Evolutionary conservation across 2,888 invertebrate genomes (phyloP), one percentile per base, ranked within the genome.

Genomic region (Portevinia maculata): DNA sequence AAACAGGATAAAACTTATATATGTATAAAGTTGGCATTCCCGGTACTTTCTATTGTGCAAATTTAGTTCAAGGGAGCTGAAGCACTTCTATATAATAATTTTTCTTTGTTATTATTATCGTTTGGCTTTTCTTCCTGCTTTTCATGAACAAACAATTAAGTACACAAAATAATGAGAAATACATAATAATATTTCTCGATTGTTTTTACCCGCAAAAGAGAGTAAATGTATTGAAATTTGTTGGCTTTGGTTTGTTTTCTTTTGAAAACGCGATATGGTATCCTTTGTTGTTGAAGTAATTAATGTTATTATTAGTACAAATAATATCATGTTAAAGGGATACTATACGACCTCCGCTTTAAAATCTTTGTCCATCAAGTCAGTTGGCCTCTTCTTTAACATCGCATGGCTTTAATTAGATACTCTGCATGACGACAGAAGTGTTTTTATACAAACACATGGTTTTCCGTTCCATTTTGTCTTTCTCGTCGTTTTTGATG

Each of bases 1-100:
- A 9, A 4, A n/a, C 24, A 50, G 11, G 7, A 37, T 13, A 1
- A 34, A 34, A 3, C 34, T 24, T 6, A 4, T 19, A 44, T 6
- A 44, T 37, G 52, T 53, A 55, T 53, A 24, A 24, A 3, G 24
- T 24, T 44, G 52, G 19, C 52, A 13, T 52, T 65, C 11, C 19
- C 13, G 19, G 39, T 44, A 11, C 13, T 44, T 24, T 3, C 32
- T 15, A 44, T 67, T 55, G 32, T 67, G 67, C 41, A 32, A 24
- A 53, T 28, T 44, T 67, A 53, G 44, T 44, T 46, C 34, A 44
- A 34, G 34, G 11, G 32, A 53, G 19, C 41, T 21, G 53, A 67
- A 55, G 53, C 67, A 55, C 67, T 32, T 67, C 24, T 34, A 13
- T 13, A 44, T 32, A 32, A 67, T 44, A 24, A 17, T 50, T 62